Conservation (phyloP, 2,113 vertebrate genomes). For the zebrafish (Danio rerio) region DNA sequence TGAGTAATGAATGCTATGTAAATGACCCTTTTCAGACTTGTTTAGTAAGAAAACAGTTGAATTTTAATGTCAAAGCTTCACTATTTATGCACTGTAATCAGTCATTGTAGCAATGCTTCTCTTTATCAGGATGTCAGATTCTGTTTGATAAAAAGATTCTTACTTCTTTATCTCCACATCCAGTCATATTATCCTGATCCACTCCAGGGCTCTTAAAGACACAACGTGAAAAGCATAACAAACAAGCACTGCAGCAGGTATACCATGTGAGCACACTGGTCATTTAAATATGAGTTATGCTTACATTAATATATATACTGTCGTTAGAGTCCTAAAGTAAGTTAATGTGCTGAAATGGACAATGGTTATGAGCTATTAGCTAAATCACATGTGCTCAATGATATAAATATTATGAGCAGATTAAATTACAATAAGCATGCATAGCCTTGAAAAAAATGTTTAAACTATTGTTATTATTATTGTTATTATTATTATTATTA, state of each 20-base stretch:
- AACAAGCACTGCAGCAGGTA: slow-evolving; percentile 60
- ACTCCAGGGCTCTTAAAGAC: slow-evolving; percentile 74
- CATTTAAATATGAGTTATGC: neutral
- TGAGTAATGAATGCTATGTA: no score
- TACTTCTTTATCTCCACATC: slow-evolving; percentile 78
- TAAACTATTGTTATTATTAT: neutral
- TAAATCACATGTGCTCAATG: slow-evolving; percentile 50
- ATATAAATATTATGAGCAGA: slow-evolving; percentile 48
- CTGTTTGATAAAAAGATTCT: slow-evolving; percentile 67
- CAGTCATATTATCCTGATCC: slow-evolving; percentile 71
- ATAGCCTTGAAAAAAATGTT: neutral
- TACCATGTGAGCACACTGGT: slow-evolving; percentile 59
- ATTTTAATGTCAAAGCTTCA: neutral
- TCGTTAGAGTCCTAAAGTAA: neutral
- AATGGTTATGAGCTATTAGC: slow-evolving; percentile 2
- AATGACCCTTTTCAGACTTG: no score
- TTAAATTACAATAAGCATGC: slow-evolving; percentile 9
- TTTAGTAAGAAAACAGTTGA: no score
- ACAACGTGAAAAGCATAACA: slow-evolving; percentile 71
- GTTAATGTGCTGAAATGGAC: neutral
- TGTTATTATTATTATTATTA: neutral
- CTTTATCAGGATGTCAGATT: neutral
- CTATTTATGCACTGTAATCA: neutral
- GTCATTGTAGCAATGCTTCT: neutral
- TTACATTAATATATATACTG: slow-evolving; percentile 11